Conservation (phyloP, 2,888 invertebrate genomes). For the Caenorhabditis sp. region DNA sequence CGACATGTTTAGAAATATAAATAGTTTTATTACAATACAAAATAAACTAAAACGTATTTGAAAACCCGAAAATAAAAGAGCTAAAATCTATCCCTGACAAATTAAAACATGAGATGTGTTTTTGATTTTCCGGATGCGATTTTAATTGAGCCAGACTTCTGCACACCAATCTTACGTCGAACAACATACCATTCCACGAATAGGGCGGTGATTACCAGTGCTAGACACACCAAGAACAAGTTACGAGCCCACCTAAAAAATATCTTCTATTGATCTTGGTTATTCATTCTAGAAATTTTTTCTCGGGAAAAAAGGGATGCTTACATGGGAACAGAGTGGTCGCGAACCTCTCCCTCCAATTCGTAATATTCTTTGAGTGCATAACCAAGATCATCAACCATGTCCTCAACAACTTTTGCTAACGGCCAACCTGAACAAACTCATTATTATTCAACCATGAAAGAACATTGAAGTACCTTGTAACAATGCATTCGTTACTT, state of each 20-base stretch:
- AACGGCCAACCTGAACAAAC: slow-evolving; percentile 51
- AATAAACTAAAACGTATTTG: neutral
- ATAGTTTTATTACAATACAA: neutral
- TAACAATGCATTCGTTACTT: slow-evolving; percentile 62
- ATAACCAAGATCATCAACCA: slow-evolving; percentile 60
- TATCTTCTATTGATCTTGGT: too few relatives aligned
- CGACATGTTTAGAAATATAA: neutral
- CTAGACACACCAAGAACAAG: slow-evolving; percentile 54
- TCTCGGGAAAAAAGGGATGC: neutral
- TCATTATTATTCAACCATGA: neutral
- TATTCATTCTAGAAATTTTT: neutral
- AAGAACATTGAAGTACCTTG: slow-evolving; percentile 47
- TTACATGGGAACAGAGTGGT: slow-evolving; percentile 56
- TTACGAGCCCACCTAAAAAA: slow-evolving; percentile 57
- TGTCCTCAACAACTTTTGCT: slow-evolving; percentile 45
- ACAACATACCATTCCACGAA: slow-evolving; percentile 65
- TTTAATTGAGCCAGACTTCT: slow-evolving; percentile 56
- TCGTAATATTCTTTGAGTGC: slow-evolving; percentile 56
- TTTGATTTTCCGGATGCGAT: slow-evolving; percentile 59
- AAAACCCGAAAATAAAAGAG: neutral
- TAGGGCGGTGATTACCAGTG: slow-evolving; percentile 57
- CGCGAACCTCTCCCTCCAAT: slow-evolving; percentile 51
- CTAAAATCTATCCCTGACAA: neutral
- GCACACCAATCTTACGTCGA: slow-evolving; percentile 61
- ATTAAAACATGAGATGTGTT: slow-evolving; percentile 65